Conservation (phyloP, 2,888 invertebrate species). For the Tenthredo mesomela region DNA sequence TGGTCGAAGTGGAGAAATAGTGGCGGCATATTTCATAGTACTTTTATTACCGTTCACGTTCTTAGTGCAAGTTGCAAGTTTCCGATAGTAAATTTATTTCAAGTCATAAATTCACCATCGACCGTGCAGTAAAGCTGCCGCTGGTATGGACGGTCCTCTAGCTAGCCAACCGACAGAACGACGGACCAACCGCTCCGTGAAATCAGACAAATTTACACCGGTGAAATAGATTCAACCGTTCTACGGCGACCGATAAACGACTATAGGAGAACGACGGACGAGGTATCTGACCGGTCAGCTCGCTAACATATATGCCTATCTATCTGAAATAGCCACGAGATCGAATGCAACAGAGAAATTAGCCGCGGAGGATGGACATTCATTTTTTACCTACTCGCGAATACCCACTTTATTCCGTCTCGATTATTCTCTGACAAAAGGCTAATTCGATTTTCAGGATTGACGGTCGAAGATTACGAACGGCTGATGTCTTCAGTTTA, state of each 20-base stretch:
- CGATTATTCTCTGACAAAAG: background rate
- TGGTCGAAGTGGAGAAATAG: conserved; percentile 21
- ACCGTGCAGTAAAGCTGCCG: conserved; percentile 41
- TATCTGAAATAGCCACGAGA: background rate
- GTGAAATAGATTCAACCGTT: conserved; percentile 43
- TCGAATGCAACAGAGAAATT: conserved; percentile 4
- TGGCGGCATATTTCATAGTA: conserved; percentile 52
- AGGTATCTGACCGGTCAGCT: background rate
- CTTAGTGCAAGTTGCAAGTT: conserved; percentile 59
- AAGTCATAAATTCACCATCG: conserved; percentile 60
- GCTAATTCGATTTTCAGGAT: background rate
- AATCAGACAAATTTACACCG: conserved; percentile 50
- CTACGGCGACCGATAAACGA: conserved; percentile 24
- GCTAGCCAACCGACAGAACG: background rate
- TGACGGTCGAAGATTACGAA: background rate
- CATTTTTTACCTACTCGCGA: background rate
- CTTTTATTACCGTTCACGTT: conserved; percentile 56
- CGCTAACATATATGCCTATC: background rate
- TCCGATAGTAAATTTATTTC: conserved; percentile 61
- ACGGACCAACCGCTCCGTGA: conserved; percentile 38
- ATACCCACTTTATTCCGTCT: background rate
- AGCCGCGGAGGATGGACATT: background rate
- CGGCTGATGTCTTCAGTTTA: background rate
- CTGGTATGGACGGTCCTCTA: conserved; percentile 18
- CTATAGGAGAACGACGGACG: conserved; percentile 33